These are phyloP conservation scores for Notodonta ziczac DNA, from an alignment of 2,888 invertebrate species.

Conservation along the genomic window DNA sequence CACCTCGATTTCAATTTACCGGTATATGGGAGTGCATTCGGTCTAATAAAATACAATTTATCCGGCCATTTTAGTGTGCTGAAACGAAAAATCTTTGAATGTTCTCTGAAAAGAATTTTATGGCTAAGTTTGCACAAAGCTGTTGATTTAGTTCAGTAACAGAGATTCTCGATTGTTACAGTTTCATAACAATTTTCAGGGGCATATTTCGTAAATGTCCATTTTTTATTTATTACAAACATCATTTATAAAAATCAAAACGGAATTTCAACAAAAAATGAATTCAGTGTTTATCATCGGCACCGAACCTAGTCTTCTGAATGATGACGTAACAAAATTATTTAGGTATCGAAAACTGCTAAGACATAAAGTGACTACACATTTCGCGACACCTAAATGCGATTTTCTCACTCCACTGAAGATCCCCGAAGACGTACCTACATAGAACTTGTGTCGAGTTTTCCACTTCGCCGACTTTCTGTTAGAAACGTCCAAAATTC, in stretches of 20 bases:
- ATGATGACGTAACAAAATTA: neutral
- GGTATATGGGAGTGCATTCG: conserved; percentile 10
- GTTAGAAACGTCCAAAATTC: conserved; percentile 15
- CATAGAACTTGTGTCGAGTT: conserved; percentile 23
- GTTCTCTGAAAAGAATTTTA: too few relatives aligned
- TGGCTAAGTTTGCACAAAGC: too few relatives aligned
- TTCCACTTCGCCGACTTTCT: conserved; percentile 21
- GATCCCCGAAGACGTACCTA: conserved; percentile 10
- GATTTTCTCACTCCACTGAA: conserved; percentile 38
- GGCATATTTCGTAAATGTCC: too few relatives aligned
- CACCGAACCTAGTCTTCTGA: neutral
- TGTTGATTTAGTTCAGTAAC: too few relatives aligned
- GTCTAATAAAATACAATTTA: conserved; percentile 30
- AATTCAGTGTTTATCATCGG: too few relatives aligned
- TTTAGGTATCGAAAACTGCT: conserved; percentile 21
- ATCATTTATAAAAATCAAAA: too few relatives aligned
- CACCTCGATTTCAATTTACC: conserved; percentile 30
- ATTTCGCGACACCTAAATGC: conserved; percentile 26
- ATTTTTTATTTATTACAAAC: too few relatives aligned
- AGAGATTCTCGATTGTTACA: too few relatives aligned
- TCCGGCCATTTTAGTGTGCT: conserved; percentile 1
- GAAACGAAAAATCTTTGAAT: neutral
- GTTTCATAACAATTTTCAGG: too few relatives aligned
- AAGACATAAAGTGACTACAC: conserved; percentile 18
- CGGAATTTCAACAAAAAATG: too few relatives aligned